Evolutionary conservation across 2,888 invertebrate genomes (phyloP).

Genomic region (Germaria angustata): DNA sequence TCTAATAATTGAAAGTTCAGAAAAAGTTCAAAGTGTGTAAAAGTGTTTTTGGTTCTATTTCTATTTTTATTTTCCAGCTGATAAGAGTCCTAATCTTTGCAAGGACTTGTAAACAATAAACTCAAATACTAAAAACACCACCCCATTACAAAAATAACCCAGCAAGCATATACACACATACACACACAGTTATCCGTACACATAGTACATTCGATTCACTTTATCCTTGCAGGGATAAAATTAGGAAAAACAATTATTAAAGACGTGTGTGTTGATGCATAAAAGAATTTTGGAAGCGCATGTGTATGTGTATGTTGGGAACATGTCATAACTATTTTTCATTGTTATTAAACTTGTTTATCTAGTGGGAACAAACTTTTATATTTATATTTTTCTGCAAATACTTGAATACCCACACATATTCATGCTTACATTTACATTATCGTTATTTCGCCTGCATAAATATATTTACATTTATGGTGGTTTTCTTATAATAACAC

Average conservation of each 20-base stretch:
- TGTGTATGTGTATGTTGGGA: neutral
- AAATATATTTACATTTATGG: neutral
- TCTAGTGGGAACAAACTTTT: constrained; percentile 64
- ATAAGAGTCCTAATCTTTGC: constrained; percentile 59
- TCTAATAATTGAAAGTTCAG: constrained; percentile 60
- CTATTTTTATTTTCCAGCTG: constrained; percentile 50
- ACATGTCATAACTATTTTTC: constrained; percentile 65
- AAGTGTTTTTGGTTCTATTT: constrained; percentile 47
- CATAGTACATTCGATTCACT: neutral
- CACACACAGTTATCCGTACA: neutral
- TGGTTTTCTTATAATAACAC: neutral
- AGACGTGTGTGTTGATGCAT: neutral
- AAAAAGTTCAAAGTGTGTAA: neutral
- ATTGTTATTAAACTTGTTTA: constrained; percentile 65
- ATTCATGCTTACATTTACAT: neutral
- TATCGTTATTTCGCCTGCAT: neutral
- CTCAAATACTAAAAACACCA: constrained; percentile 35
- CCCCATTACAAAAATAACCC: neutral
- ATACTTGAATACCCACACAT: constrained; percentile 28
- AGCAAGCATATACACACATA: neutral
- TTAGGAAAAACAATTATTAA: neutral
- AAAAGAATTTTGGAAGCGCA: constrained; percentile 16
- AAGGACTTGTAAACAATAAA: constrained; percentile 58
- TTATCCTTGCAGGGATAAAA: constrained; percentile 34
- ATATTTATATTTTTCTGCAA: constrained; percentile 21